These are phyloP conservation scores for Nibea coibor DNA, from an alignment of 2,113 vertebrate species.

Conservation along the genomic window DNA sequence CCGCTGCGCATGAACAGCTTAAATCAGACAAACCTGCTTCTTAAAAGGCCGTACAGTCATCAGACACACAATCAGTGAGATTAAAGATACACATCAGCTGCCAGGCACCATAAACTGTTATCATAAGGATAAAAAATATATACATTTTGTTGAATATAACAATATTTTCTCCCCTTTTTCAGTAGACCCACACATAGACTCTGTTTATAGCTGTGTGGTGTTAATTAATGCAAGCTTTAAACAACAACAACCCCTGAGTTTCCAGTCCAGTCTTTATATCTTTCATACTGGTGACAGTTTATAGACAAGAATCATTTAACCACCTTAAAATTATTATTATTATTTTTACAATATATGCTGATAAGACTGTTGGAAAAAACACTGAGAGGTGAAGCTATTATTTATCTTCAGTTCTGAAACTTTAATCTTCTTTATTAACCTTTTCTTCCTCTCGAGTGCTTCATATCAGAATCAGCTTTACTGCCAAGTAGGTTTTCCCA, in stretches of 20 bases:
- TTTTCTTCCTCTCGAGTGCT: not conserved
- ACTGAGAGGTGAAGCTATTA: not conserved
- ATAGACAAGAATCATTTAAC: too few relatives aligned
- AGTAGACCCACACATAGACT: not conserved
- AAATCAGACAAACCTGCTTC: constrained; percentile 18
- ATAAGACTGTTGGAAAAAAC: not conserved
- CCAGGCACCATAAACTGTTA: not conserved
- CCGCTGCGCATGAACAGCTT: constrained; percentile 51
- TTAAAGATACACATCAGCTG: not conserved
- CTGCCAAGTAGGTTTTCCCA: too few relatives aligned
- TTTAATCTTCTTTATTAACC: not conserved
- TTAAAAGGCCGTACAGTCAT: not conserved
- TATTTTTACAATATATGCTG: not conserved
- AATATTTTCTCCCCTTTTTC: not conserved
- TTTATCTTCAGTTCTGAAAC: not conserved
- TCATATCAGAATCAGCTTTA: not conserved
- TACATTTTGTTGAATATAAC: not conserved
- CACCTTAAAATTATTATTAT: too few relatives aligned
- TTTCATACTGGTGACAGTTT: not conserved
- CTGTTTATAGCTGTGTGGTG: not conserved
- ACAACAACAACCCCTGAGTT: not conserved
- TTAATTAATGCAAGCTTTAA: constrained; percentile 1
- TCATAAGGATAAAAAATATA: not conserved
- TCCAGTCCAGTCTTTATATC: not conserved
- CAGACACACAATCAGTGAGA: not conserved